Evolutionary conservation across 1,140 invertebrate genomes (phyloP).

Genomic region (Aporrectodea caliginosa): DNA sequence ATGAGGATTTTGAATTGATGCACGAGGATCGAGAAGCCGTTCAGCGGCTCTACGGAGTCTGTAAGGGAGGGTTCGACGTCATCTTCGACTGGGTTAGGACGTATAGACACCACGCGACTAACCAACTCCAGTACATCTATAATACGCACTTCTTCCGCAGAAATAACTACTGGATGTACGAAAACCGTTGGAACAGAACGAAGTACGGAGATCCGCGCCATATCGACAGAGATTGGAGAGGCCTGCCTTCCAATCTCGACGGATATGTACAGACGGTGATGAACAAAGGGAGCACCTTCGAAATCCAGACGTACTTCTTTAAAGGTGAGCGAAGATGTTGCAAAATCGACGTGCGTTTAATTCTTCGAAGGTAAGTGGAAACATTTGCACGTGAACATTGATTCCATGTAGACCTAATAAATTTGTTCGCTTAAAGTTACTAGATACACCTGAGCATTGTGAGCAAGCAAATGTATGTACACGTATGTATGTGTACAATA

Average conservation of each 20-base stretch:
- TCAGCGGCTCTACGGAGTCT: constrained; percentile 53
- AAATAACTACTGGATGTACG: constrained; percentile 59
- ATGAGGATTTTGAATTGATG: constrained; percentile 9
- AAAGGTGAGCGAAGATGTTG: constrained; percentile 55
- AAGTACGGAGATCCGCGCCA: constrained; percentile 56
- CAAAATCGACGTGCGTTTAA: too few species aligned
- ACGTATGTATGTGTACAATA: too few species aligned
- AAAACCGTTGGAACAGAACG: constrained; percentile 56
- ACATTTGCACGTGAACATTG: too few species aligned
- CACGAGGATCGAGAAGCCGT: neutral
- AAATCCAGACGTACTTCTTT: constrained; percentile 52
- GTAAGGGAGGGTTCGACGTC: constrained; percentile 54
- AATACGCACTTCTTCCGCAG: constrained; percentile 58
- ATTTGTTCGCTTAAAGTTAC: too few species aligned
- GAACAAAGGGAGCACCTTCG: constrained; percentile 39
- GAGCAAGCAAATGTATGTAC: too few species aligned
- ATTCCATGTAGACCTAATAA: too few species aligned
- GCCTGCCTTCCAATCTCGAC: constrained; percentile 51
- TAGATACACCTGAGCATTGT: too few species aligned
- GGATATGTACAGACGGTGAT: constrained; percentile 55
- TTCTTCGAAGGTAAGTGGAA: too few species aligned
- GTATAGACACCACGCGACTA: too few species aligned
- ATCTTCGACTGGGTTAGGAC: constrained; percentile 54
- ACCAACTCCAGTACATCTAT: constrained; percentile 52
- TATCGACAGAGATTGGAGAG: constrained; percentile 53